Base-by-base conservation (phyloP, 1,140 invertebrate species). In the Lasioglossum baleicum region DNA sequence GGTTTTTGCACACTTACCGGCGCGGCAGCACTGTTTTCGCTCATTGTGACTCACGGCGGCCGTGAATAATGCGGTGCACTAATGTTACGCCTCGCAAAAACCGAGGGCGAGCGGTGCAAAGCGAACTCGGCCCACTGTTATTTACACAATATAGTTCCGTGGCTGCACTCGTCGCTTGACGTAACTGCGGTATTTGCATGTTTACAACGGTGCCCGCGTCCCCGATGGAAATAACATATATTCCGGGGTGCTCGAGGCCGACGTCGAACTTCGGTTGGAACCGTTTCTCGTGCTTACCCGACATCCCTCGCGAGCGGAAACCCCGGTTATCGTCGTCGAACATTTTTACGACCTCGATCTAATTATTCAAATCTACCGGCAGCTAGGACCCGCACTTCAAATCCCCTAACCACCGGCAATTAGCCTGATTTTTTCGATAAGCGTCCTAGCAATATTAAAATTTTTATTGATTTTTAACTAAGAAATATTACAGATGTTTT, bases 121-220 rank as follows among this genome's bases (percentile, higher is more conserved):
- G 65, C 8, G n/a, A 13, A 5, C 10, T 15, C 4, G 48, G 20
- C 26, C 26, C 69, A 22, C 58, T 42, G 70, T 48, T 72, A 72
- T 72, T 72, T 22, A 44, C 58, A 44, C 40, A 48, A 48, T 44
- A 67, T 48, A 48, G 42, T n/a, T 26, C 10, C 65, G 42, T 10
- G 65, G 7, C 35, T 44, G 64, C n/a, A 66, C 40, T 26, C 65
- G n/a, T 22, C 65, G 65, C 10, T 48, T 26, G n/a, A 26, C 65
- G 51, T 67, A 67, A 75, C 73, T 53, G 51, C 73, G 48, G n/a
- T 67, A 75, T 75, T 75, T 75, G 64, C 73, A 76, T 82, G 64
- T 56, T 76, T 64, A 76, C 74, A 70, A 67, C 51, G n/a, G 40
- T 65, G 31, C 22, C 42, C 60, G 13, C 61, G 63, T 35, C 42